These are phyloP conservation scores for Lithobates pipiens DNA, from an alignment of 2,797 vertebrate species.

Conservation along the genomic window DNA sequence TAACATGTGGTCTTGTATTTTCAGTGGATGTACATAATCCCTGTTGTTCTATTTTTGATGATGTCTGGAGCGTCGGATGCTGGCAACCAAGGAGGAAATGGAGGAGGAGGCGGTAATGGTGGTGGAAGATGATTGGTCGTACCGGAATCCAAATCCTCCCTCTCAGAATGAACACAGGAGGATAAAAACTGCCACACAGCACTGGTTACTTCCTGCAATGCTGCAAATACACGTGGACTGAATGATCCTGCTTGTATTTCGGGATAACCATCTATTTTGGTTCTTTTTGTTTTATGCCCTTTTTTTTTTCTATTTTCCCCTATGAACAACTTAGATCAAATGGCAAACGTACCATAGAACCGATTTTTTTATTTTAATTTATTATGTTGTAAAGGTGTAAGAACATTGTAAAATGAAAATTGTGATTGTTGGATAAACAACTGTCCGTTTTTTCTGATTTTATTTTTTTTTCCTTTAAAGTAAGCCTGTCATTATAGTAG, in stretches of 20 bases:
- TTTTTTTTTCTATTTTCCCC: not conserved
- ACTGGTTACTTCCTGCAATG: not conserved
- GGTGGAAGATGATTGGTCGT: slow-evolving; percentile 73
- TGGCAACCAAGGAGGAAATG: slow-evolving; percentile 82
- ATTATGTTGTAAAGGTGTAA: not conserved
- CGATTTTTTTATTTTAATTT: slow-evolving; percentile 39
- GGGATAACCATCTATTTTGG: not conserved
- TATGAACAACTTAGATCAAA: not conserved
- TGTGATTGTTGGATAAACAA: too few relatives aligned
- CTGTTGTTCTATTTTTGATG: slow-evolving; percentile 93
- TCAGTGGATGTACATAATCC: slow-evolving; percentile 97
- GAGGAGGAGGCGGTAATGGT: slow-evolving; percentile 78
- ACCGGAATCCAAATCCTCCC: not conserved
- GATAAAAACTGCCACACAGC: not conserved
- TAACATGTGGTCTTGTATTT: not conserved
- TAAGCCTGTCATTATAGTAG: too few relatives aligned
- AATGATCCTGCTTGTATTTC: not conserved
- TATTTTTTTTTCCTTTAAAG: too few relatives aligned
- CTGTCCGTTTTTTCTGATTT: too few relatives aligned
- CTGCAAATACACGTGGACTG: not conserved
- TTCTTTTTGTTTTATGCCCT: not conserved
- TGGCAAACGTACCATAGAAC: not conserved
- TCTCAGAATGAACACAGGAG: not conserved
- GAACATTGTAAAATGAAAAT: not conserved
- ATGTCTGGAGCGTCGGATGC: slow-evolving; percentile 94